A percentile compares a stretch with the other conserved stretches of the same genome.
phyloP scores from a whole-genome alignment of 2,797 vertebrate species.

The Galago senegalensis region DNA sequence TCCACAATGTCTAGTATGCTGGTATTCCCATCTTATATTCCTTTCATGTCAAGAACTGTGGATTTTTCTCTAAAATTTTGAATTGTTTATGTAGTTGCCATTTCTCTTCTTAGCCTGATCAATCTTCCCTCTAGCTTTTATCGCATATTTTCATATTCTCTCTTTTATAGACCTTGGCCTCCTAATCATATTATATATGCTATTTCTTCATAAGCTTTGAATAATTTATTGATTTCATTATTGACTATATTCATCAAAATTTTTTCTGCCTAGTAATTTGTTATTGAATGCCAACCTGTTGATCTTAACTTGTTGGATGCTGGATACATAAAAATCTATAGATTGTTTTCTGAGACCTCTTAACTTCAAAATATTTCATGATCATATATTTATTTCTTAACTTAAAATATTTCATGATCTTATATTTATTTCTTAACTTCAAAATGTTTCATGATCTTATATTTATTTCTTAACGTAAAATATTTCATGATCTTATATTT shows the following conservation, averaged over 20 bases:
- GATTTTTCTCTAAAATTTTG: background rate
- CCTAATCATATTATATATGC: background rate
- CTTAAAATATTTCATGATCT: too few relatives aligned
- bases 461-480: too few relatives aligned
- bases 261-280: background rate
- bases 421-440: too few relatives aligned
- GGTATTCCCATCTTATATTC: background rate
- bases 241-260: rapidly evolving
- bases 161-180: background rate
- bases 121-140: background rate
- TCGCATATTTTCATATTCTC: background rate
- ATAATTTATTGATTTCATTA: background rate
- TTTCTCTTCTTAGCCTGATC: background rate
- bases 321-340: background rate
- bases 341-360: background rate
- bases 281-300: background rate
- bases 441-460: too few relatives aligned
- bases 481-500: too few relatives aligned
- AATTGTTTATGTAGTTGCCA: background rate
- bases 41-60: background rate
- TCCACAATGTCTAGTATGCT: background rate
- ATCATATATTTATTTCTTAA: too few relatives aligned
- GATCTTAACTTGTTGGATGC: background rate
- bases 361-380: background rate
- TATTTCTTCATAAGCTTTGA: background rate